These are phyloP conservation scores for Tholera decimalis DNA, from an alignment of 2,888 invertebrate species.

Conservation along the genomic window DNA sequence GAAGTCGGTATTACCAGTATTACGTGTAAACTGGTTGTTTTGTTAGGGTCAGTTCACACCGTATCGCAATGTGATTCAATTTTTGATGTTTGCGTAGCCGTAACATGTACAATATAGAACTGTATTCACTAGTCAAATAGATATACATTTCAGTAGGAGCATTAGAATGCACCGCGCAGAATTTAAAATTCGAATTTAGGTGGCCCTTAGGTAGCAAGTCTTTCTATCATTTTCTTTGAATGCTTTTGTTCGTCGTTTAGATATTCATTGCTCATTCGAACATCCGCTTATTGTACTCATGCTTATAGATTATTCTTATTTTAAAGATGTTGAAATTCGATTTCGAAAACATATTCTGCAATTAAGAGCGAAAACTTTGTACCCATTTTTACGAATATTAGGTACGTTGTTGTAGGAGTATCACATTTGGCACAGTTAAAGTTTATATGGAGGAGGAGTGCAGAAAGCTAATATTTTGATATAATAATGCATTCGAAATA, in stretches of 20 bases:
- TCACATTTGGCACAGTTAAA: no score
- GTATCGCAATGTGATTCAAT: background rate
- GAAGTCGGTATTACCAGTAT: slow-evolving; percentile 36
- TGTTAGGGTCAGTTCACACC: slow-evolving; percentile 12
- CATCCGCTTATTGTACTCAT: slow-evolving; percentile 7
- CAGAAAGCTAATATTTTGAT: no score
- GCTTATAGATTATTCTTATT: background rate
- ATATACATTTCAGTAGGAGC: background rate
- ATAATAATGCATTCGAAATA: no score
- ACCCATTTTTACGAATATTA: no score
- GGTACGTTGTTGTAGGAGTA: no score
- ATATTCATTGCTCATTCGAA: background rate
- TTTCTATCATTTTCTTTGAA: slow-evolving; percentile 1
- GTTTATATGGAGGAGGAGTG: no score
- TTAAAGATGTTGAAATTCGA: no score
- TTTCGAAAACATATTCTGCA: background rate
- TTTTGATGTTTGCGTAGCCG: no score
- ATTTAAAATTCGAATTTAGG: background rate
- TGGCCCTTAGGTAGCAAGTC: slow-evolving; percentile 1
- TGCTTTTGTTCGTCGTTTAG: slow-evolving; percentile 1
- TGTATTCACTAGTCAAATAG: background rate
- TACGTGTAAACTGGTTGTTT: slow-evolving; percentile 60
- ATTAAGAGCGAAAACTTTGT: no score
- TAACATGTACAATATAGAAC: background rate
- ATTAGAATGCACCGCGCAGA: background rate